Conservation (phyloP, 2,113 vertebrate species). For the Cebidichthys violaceus region DNA sequence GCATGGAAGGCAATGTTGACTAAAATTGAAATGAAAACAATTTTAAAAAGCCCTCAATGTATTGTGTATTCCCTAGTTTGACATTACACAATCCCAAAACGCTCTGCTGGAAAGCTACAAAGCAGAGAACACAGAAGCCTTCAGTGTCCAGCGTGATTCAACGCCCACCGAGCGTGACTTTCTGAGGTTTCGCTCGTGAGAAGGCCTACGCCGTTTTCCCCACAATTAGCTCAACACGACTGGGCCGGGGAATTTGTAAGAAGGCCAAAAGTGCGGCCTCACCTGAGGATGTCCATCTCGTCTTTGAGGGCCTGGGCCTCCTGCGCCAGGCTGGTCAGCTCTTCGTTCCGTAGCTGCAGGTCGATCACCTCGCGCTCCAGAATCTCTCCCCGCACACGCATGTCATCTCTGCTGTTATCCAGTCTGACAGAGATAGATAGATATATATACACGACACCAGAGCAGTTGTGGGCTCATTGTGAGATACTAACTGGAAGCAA, state of each 20-base stretch:
- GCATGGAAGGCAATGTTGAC: background rate
- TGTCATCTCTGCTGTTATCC: slow-evolving; percentile 88
- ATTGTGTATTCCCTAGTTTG: background rate
- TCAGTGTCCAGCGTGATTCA: slow-evolving; percentile 29
- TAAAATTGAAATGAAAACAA: background rate
- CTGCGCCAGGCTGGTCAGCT: slow-evolving; percentile 89
- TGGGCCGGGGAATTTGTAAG: background rate
- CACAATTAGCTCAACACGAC: background rate
- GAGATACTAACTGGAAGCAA: background rate
- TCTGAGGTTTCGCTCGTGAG: slow-evolving; percentile 3
- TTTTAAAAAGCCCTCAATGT: too few species aligned
- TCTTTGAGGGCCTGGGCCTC: slow-evolving; percentile 91
- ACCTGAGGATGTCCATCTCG: slow-evolving; percentile 95
- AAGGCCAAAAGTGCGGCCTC: slow-evolving; percentile 35
- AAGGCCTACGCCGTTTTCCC: background rate
- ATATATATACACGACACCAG: background rate
- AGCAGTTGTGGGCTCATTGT: slow-evolving; percentile 2
- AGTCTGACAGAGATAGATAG: slow-evolving; percentile 76
- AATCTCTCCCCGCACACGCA: slow-evolving; percentile 78
- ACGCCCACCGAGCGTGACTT: slow-evolving; percentile 4
- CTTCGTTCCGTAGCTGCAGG: slow-evolving; percentile 88
- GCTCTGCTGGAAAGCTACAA: background rate
- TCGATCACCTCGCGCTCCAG: slow-evolving; percentile 85
- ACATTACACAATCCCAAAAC: background rate
- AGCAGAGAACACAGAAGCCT: slow-evolving; percentile 24